phyloP scores from a whole-genome alignment of 2,113 vertebrate genomes.

The Mionectes macconnelli region DNA sequence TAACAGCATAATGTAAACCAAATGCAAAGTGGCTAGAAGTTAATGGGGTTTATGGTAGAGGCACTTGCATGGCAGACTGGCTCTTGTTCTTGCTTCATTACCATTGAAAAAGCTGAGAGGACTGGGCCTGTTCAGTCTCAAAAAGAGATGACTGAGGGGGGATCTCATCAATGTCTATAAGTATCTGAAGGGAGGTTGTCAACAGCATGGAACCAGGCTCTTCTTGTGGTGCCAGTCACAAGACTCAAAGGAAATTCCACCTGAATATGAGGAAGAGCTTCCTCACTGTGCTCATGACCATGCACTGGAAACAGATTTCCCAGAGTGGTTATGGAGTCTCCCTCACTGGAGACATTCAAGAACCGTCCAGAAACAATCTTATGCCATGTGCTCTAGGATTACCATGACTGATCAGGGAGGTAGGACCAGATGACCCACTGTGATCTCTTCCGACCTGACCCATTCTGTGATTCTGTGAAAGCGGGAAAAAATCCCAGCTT shows the following conservation, averaged over 20 bases:
- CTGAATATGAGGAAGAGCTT: neutral
- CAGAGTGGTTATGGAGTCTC: neutral
- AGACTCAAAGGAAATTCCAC: neutral
- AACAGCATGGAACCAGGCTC: neutral
- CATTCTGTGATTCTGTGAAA: neutral
- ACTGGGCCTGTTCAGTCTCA: neutral
- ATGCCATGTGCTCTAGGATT: neutral
- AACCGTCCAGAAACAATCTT: neutral
- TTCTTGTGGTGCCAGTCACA: neutral
- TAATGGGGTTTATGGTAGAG: neutral
- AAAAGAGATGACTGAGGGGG: neutral
- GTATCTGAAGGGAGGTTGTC: neutral
- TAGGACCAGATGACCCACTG: neutral
- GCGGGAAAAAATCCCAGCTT: rapidly evolving
- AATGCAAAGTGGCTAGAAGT: neutral
- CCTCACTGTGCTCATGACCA: rapidly evolving
- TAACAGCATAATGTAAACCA: neutral
- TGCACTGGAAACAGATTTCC: neutral
- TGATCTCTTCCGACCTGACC: neutral
- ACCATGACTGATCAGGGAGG: neutral
- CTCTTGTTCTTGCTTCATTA: neutral
- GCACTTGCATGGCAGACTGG: neutral
- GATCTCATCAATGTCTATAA: neutral
- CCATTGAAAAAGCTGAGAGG: neutral
- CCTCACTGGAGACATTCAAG: neutral